Evolutionary conservation across 2,888 invertebrate genomes (phyloP), one percentile per base, ranked within the genome.

Genomic region (Ophraella communa): DNA sequence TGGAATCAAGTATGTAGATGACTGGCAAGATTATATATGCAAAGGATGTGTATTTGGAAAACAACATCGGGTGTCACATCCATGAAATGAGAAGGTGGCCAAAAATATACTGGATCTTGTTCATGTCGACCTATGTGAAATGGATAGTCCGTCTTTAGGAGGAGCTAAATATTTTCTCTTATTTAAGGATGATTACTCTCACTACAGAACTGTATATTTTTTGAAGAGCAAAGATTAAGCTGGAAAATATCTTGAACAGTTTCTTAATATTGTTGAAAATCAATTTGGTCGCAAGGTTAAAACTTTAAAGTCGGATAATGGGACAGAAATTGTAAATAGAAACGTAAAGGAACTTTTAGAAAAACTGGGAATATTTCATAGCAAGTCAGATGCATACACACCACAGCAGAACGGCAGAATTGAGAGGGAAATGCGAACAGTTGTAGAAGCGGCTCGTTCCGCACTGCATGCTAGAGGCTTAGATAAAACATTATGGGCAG

Each of bases 71-170:
- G 65, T 69, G 20, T 73, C 71, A 27, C 72, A 76, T 65, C 72
- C 72, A 1, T 68, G 11, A 62, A 76, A 76, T 61, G 14, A 24
- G 2, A 72, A 71, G 17, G 65, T 72, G 57, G 69, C 76, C 33
- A 42, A 65, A 56, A 51, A 61, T 42, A 42, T 65, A 11, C 49
- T 74, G 18, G 74, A 77, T 51, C 8, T 71, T n/a, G 55, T 76
- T 58, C 76, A 77, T 64, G 74, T 76, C 18, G 76, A 76, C 56
- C 45, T 76, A 27, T 61, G 75, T 20, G 74, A 76, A 57, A 74
- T 76, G 64, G 68, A 74, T 30, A 56, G 71, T 24, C 54, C 75
- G 73, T 30, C 74, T 66, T 57, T 57, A 44, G 27, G 27, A 27
- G 27, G 27, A 27, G 27, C 74, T 75, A 20, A 23, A 52, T 52